Base-by-base conservation (phyloP, 2,888 invertebrate species). In the Lithophane ornitopus region DNA sequence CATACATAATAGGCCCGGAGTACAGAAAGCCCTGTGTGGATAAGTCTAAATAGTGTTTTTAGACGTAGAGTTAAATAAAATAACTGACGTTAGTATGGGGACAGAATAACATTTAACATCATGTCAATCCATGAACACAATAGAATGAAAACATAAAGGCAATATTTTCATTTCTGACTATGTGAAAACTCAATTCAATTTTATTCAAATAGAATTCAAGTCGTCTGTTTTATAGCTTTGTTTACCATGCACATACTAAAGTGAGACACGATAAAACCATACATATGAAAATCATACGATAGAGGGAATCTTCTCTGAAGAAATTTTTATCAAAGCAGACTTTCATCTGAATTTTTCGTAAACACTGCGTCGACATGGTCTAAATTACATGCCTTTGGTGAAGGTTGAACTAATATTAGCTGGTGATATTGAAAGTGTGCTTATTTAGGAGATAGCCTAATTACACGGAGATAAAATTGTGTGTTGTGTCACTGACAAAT, bases 391-490 rank as follows among this genome's bases (percentile, higher is more conserved):
- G 66, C 52, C 59, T 74, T 70, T 79, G 54, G 28, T 54, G 76
- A 78, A 82, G 82, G 82, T 82, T 87, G 68, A 52, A 26, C 73
- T 79, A 85, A 87, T 76, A 72, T 78, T 85, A 76, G 68, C 68
- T n/a, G 69, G 7, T 62, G 79, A 46, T 78, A 86, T 72, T 74
- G 65, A 80, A 77, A 67, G 46, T 28, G 7, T 22, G 85, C 63
- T 74, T 76, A 75, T 74, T 85, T 56, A 66, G 34, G 39, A 73
- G 72, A 76, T 76, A 81, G 72, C 72, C 63, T 67, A 34, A 65
- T 61, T 61, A 34, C 1, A 63, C 3, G 4, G 19, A 70, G 66
- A 82, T 72, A 84, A 39, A 56, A 6, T 22, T 28, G 22, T 63
- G 16, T 22, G 11, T 39, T 46, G 52, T 49, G 1, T 34, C 41